Evolutionary conservation across 2,113 vertebrate species (phyloP).

Genomic region (Onychostoma macrolepis): DNA sequence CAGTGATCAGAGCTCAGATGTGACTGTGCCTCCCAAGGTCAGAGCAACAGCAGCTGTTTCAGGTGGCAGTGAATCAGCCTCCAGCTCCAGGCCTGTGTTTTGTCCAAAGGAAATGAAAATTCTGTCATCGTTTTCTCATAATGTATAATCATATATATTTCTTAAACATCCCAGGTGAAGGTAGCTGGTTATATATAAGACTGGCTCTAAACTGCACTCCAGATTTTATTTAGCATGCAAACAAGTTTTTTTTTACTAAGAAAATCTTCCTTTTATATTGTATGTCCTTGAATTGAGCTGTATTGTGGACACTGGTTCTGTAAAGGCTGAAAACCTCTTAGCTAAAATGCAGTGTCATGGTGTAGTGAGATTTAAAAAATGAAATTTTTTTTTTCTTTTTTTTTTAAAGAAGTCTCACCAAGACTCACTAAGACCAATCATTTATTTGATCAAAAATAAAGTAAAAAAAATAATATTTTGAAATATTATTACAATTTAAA

Average conservation of each 20-base stretch:
- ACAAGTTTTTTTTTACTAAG: background rate
- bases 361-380: background rate
- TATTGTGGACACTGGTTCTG: background rate
- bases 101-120: background rate
- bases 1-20: background rate
- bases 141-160: background rate
- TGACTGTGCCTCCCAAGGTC: conserved; percentile 45
- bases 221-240: background rate
- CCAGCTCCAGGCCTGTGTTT: background rate
- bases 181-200: background rate
- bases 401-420: background rate
- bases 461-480: background rate
- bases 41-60: conserved; percentile 48
- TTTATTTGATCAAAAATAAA: background rate
- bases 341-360: background rate
- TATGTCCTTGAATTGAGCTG: background rate
- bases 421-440: background rate
- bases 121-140: background rate
- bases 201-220: background rate
- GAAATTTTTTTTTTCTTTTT: background rate
- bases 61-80: conserved; percentile 38
- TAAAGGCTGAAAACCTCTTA: background rate
- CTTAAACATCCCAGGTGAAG: background rate
- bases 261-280: background rate
- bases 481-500: too few relatives aligned